Conservation (phyloP, 2,113 vertebrate species). For the Cairina moschata region DNA sequence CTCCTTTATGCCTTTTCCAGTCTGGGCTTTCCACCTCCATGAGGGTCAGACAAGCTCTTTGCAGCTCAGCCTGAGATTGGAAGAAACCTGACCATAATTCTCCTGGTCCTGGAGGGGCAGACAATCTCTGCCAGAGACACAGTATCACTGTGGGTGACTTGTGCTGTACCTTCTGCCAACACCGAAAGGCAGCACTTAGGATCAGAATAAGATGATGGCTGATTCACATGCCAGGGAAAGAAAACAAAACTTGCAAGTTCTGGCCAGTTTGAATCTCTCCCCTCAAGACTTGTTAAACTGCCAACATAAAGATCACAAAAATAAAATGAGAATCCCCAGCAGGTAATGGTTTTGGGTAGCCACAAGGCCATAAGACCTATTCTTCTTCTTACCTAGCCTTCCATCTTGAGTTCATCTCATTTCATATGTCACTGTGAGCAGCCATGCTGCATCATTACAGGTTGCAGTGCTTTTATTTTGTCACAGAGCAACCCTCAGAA, state of each 20-base stretch:
- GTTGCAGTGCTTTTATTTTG: not conserved
- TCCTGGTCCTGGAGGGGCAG: not conserved
- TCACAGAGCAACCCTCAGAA: not conserved
- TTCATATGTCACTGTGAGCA: not conserved
- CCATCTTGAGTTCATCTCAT: not conserved
- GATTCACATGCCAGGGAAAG: not conserved
- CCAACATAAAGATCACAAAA: not conserved
- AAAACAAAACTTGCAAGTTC: conserved; percentile 1
- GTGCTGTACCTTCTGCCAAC: not conserved
- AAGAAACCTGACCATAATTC: not conserved
- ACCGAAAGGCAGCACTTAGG: not conserved
- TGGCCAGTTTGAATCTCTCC: not conserved
- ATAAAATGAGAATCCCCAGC: not conserved
- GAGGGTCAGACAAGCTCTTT: not conserved
- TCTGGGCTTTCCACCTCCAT: not conserved
- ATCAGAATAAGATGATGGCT: not conserved
- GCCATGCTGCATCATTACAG: not conserved
- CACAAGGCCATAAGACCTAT: not conserved
- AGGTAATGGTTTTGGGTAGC: not conserved
- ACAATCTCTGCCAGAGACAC: not conserved
- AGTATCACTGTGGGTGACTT: not conserved
- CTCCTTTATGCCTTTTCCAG: not conserved
- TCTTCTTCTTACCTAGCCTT: not conserved
- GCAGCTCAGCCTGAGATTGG: not conserved
- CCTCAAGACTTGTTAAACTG: not conserved